phyloP scores from a whole-genome alignment of 2,888 invertebrate genomes.

The Eurytoma californica region DNA sequence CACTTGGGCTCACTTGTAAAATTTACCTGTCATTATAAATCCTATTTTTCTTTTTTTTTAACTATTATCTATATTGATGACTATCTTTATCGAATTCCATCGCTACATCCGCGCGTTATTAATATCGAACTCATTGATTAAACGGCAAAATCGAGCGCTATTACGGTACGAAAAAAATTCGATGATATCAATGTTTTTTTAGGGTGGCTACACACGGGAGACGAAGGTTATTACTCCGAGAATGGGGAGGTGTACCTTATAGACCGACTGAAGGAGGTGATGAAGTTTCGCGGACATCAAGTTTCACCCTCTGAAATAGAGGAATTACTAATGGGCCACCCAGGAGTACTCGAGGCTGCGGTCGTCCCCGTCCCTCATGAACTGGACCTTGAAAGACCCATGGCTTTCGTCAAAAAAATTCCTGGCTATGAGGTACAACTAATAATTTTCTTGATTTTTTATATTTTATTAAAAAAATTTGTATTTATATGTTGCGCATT shows the following conservation, averaged over 20 bases:
- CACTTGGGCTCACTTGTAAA: too few species aligned
- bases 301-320: constrained; percentile 69
- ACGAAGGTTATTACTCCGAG: constrained; percentile 67
- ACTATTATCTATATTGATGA: too few species aligned
- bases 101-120: too few species aligned
- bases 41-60: too few species aligned
- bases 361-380: constrained; percentile 66
- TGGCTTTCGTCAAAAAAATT: constrained; percentile 65
- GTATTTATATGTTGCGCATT: too few species aligned
- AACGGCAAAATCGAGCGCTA: too few species aligned
- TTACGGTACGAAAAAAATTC: neutral
- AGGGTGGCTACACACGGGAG: constrained; percentile 72
- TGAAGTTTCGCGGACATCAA: constrained; percentile 68
- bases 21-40: too few species aligned
- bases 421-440: constrained; percentile 58
- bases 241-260: constrained; percentile 66
- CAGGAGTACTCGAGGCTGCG: constrained; percentile 65
- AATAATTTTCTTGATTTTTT: too few species aligned
- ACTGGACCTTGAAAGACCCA: constrained; percentile 65
- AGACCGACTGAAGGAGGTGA: constrained; percentile 68
- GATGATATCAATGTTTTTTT: neutral
- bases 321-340: constrained; percentile 61
- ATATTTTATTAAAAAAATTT: neutral
- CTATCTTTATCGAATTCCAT: too few species aligned
- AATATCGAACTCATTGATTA: too few species aligned